Percentiles rank a stretch among this genome's conserved stretches.
phyloP scores from a whole-genome alignment of 1,140 invertebrate genomes.

The Ostrea edulis region DNA sequence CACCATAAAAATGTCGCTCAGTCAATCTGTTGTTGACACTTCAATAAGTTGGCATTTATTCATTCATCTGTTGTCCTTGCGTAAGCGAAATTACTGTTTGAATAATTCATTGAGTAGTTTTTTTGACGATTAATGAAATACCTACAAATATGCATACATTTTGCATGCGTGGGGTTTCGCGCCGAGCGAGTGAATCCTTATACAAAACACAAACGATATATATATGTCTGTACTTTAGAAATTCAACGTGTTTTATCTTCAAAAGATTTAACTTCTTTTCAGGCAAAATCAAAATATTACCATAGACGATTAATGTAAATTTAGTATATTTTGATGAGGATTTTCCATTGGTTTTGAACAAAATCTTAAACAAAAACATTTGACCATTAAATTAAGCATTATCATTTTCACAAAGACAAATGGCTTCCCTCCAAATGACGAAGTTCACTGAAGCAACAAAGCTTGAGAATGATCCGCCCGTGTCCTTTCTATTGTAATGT shows the following conservation, averaged over 20 bases:
- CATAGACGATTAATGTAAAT: not conserved
- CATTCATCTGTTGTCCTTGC: not conserved
- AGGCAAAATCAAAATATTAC: not conserved
- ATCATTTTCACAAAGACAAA: not conserved
- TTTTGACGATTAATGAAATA: not conserved
- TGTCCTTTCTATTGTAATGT: not conserved
- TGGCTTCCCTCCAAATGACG: not conserved
- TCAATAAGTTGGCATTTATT: not conserved
- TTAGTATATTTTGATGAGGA: not conserved
- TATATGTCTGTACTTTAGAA: not conserved
- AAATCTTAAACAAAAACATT: not conserved
- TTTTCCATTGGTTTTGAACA: not conserved
- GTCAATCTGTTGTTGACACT: not conserved
- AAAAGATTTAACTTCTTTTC: constrained; percentile 16
- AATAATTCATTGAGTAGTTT: constrained; percentile 14
- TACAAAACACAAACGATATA: not conserved
- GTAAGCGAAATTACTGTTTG: constrained; percentile 11
- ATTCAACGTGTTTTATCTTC: not conserved
- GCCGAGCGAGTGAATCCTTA: not conserved
- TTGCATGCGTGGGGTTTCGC: not conserved
- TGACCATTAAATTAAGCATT: not conserved
- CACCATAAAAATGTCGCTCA: not conserved
- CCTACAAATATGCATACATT: not conserved
- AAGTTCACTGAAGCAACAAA: not conserved
- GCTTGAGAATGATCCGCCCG: not conserved